Percentiles rank a stretch among this genome's conserved stretches.
phyloP scores from a whole-genome alignment of 1,140 invertebrate genomes.

The Leptonema lineaticorne region DNA sequence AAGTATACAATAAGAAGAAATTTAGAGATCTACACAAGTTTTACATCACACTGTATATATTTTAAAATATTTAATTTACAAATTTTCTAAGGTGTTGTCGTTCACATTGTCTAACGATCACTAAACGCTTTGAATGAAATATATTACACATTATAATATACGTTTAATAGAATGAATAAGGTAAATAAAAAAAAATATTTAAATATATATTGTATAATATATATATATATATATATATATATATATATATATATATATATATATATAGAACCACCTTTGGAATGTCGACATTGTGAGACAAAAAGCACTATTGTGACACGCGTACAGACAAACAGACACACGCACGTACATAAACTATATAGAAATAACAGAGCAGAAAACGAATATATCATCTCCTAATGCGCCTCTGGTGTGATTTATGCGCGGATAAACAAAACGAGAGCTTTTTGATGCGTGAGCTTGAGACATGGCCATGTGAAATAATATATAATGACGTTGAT shows the following conservation, averaged over 20 bases:
- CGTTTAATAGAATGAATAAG: not conserved
- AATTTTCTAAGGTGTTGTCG: not conserved
- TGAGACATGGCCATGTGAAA: not conserved
- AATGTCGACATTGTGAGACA: not conserved
- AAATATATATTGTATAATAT: too few species aligned
- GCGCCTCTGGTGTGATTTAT: not conserved
- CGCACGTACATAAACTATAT: too few species aligned
- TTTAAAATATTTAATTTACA: not conserved
- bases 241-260: too few species aligned
- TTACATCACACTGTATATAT: not conserved
- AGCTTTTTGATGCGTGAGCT: not conserved
- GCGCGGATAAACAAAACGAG: not conserved
- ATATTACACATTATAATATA: too few species aligned
- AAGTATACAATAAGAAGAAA: too few species aligned
- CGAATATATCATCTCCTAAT: not conserved
- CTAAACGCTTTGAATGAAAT: not conserved
- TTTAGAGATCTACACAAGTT: too few species aligned
- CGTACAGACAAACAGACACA: too few species aligned
- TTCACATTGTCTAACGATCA: not conserved
- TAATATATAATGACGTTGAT: too few species aligned
- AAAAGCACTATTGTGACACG: not conserved
- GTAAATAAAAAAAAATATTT: too few species aligned
- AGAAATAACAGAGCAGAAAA: not conserved
- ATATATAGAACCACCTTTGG: too few species aligned
- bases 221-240: too few species aligned